phyloP scores from a whole-genome alignment of 2,113 vertebrate species.

The Odontophorus gujanensis region DNA sequence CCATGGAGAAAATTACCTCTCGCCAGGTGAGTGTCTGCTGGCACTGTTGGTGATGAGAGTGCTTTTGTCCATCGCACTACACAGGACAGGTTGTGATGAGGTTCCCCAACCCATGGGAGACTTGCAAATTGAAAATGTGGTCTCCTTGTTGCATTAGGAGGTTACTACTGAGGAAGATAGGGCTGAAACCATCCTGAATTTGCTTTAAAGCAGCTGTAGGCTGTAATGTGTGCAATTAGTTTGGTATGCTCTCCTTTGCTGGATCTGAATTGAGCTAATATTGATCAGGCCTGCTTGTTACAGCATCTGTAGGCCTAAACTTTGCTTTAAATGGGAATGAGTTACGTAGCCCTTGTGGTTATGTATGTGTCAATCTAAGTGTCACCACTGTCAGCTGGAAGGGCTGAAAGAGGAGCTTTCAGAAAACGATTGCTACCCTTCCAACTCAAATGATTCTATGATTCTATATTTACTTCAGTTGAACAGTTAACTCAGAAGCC shows the following conservation, averaged over 20 bases:
- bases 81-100: conserved; percentile 51
- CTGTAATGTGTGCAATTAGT: conserved; percentile 8
- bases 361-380: not conserved
- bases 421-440: not conserved
- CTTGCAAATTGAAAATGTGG: conserved; percentile 65
- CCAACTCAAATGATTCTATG: too few relatives aligned
- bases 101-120: conserved; percentile 44
- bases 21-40: not conserved
- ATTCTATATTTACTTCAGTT: not conserved
- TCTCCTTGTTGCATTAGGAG: conserved; percentile 13
- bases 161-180: not conserved
- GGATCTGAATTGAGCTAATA: not conserved
- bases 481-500: not conserved
- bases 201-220: conserved; percentile 25
- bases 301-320: not conserved
- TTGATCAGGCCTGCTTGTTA: conserved; percentile 1
- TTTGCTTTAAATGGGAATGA: conserved; percentile 1
- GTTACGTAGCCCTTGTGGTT: not conserved
- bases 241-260: not conserved
- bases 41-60: not conserved
- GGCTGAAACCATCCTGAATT: conserved; percentile 38
- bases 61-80: not conserved
- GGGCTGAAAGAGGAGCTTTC: not conserved
- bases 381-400: not conserved
- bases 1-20: conserved; percentile 61